A percentile compares a stretch with the other conserved stretches of the same genome.
Evolutionary conservation across 1,140 invertebrate species (phyloP).

Genomic region (Mercenaria mercenaria): DNA sequence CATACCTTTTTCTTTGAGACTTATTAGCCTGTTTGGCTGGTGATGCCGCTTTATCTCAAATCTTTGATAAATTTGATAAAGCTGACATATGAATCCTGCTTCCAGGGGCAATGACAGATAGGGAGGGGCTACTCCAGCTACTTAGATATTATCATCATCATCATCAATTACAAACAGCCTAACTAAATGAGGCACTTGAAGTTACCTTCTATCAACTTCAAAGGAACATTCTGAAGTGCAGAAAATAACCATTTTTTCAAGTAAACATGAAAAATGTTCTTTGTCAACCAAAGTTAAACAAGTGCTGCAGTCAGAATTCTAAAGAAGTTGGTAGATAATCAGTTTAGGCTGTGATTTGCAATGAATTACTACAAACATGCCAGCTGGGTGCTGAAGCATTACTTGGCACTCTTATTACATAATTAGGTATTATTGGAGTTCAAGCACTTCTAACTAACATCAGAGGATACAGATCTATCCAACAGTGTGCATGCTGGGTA

Average conservation of each 20-base stretch:
- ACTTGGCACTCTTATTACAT: too few species aligned
- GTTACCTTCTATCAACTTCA: constrained; percentile 7
- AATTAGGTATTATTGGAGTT: too few species aligned
- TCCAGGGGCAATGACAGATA: constrained; percentile 37
- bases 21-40: constrained; percentile 34
- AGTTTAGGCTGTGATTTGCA: not conserved
- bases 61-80: constrained; percentile 42
- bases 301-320: not conserved
- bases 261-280: constrained; percentile 33
- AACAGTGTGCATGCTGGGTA: too few species aligned
- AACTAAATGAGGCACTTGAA: constrained; percentile 18
- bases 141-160: constrained; percentile 39
- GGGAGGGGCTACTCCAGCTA: constrained; percentile 34
- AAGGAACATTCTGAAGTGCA: not conserved
- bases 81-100: constrained; percentile 41
- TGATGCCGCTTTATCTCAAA: constrained; percentile 16
- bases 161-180: constrained; percentile 44
- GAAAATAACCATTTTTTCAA: not conserved
- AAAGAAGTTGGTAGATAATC: not conserved
- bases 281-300: constrained; percentile 21
- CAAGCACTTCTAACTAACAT: too few species aligned
- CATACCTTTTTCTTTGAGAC: not conserved
- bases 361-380: too few species aligned
- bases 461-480: too few species aligned
- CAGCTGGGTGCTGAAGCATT: too few species aligned